These are phyloP conservation scores for Hycleus phaleratus DNA, from an alignment of 1,140 invertebrate species.

Conservation along the genomic window DNA sequence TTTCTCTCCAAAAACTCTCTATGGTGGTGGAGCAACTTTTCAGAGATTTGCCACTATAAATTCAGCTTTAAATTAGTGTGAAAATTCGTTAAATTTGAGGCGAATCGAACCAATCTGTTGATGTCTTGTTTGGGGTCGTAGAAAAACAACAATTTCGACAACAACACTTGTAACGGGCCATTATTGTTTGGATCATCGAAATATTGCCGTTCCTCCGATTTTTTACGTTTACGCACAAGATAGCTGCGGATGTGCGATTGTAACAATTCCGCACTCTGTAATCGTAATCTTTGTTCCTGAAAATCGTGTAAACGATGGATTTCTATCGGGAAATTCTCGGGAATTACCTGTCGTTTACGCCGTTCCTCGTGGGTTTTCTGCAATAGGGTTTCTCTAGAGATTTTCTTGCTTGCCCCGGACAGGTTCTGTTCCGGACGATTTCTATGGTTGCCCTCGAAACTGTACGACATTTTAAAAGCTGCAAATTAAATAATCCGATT, in stretches of 20 bases:
- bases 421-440: constrained; percentile 83
- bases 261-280: constrained; percentile 64
- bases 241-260: constrained; percentile 75
- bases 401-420: constrained; percentile 73
- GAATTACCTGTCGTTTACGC: constrained; percentile 69
- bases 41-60: constrained; percentile 50
- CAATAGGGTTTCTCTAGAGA: constrained; percentile 67
- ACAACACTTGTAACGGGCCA: constrained; percentile 47
- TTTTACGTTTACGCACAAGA: constrained; percentile 56
- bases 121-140: constrained; percentile 62
- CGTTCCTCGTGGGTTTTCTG: constrained; percentile 75
- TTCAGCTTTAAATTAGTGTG: background rate
- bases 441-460: constrained; percentile 88
- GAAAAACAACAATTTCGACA: constrained; percentile 67
- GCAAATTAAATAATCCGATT: constrained; percentile 3
- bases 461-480: constrained; percentile 53
- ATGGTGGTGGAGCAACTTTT: constrained; percentile 52
- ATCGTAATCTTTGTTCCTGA: constrained; percentile 58
- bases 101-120: constrained; percentile 56
- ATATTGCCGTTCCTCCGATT: constrained; percentile 53
- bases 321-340: constrained; percentile 42
- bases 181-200: constrained; percentile 54
- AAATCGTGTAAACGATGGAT: background rate
- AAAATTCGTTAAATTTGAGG: constrained; percentile 7
- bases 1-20: constrained; percentile 46